Base-by-base conservation (phyloP, 1,140 invertebrate genomes). In the Apis florea region DNA sequence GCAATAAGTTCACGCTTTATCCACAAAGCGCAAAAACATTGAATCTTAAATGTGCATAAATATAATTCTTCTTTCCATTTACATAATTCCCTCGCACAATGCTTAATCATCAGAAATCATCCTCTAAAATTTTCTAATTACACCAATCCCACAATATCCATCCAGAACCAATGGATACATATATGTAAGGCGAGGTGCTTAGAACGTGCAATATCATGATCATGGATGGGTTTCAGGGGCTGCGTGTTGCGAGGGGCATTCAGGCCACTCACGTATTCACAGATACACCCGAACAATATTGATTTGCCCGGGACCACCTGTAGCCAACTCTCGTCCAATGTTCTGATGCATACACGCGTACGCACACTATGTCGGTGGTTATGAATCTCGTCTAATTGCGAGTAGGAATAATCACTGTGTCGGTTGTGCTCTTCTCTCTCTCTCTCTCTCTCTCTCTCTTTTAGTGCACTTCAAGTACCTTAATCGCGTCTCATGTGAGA, bases 281-380 rank as follows among this genome's bases (percentile, higher is more conserved):
- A 21, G 51, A 77, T 53, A 79, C 79, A 87, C 69, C 26, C 80
- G 58, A 78, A 74, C 77, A 63, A 83, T 88, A 88, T 88, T 87
- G 86, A 88, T 88, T 80, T 87, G 83, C 86, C 85, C 85, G 80
- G 85, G 86, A 88, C 86, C 86, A 88, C 86, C 86, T 88, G 86
- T 88, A 88, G 86, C 69, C 80, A 85, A 85, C 85, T 78, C 83
- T 76, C 77, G n/a, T 53, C 54, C 49, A 54, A 17, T 15, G 56
- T 56, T 74, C 83, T 15, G 8, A 10, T 15, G 49, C 9, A 51
- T 3, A 24, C 5, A 13, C 8, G 10, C 17, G 40, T 19, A n/a
- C 19, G 8, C 54, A 63, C 26, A 40, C 40, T 0, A 12, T 67
- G 13, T 24, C 70, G n/a, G 31, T n/a, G 71, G 79, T 88, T 83